A percentile compares a stretch with the other conserved stretches of the same genome.
Evolutionary conservation across 2,113 vertebrate species (phyloP).

Genomic region (Megaceryle maxima): DNA sequence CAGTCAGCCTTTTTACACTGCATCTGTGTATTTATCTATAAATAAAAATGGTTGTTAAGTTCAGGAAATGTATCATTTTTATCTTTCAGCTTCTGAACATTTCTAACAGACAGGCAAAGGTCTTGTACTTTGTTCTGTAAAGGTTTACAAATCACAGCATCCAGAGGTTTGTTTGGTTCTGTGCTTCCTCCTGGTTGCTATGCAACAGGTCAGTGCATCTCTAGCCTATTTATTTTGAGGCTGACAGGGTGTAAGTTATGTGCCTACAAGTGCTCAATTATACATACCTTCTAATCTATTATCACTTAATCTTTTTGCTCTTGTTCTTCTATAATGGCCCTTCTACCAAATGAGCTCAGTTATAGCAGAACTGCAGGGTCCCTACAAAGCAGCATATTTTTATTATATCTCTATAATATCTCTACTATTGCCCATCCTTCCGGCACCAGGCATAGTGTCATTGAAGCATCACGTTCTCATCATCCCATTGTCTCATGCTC

Average conservation of each 20-base stretch:
- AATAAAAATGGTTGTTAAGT: not conserved
- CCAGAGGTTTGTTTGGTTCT: not conserved
- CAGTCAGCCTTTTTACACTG: not conserved
- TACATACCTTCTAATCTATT: not conserved
- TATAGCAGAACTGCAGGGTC: not conserved
- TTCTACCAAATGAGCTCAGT: not conserved
- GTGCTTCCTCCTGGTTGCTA: slow-evolving; percentile 29
- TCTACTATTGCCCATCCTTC: not conserved
- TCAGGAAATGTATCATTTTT: not conserved
- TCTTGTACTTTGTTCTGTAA: not conserved
- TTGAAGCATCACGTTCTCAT: not conserved
- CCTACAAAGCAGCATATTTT: not conserved
- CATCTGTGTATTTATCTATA: not conserved
- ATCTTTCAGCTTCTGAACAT: not conserved
- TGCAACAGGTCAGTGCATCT: slow-evolving; percentile 46
- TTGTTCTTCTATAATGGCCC: not conserved
- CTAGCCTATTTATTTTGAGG: not conserved
- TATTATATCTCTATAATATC: not conserved
- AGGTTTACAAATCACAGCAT: slow-evolving; percentile 5
- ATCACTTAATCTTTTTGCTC: not conserved
- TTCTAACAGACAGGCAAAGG: not conserved
- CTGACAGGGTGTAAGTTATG: not conserved
- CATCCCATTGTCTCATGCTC: not conserved
- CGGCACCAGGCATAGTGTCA: not conserved
- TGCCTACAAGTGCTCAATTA: not conserved